Evolutionary conservation across 2,888 invertebrate species (phyloP), one percentile per base, ranked within the genome.

Genomic region (Tyria jacobaeae): DNA sequence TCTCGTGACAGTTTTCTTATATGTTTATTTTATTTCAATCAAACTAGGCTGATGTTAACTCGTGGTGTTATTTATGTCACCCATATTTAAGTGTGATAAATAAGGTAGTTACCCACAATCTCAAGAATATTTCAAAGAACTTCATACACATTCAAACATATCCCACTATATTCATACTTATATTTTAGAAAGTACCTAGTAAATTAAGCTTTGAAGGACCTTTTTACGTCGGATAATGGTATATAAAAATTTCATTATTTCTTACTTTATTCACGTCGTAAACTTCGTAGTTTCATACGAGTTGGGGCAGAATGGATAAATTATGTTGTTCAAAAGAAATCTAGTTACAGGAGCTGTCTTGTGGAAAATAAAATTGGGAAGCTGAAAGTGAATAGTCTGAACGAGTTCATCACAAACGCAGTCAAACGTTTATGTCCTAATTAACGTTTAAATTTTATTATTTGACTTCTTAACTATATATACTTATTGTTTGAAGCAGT

Each of bases 191-290:
- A 55, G 31, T 21, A 44, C 54, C 17, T 48, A 44, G 44, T 44
- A 55, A 21, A 34, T 44, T 41, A 31, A 34, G 14, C 31, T 21
- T 44, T 44, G 44, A 31, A 44, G 44, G 44, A 37, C 21, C 55
- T 55, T 47, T 55, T 44, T 47, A 47, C 44, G 31, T 21, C 17
- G 3, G 15, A 25, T 25, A 39, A 53, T 39, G n/a, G 53, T 5
- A 39, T 37, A 53, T 39, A 39, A 53, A 53, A n/a, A 15, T 39
- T 35, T 12, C 25, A 53, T 53, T 53, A 53, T 39, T 27, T 12
- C 10, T n/a, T 27, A 53, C 25, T 53, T 53, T 53, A 53, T 53
- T n/a, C 39, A 53, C 3, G n/a, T 53, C 53, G 25, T 53, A 53
- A 24, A 15, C 21, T 7, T 0, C 14, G 35, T 51, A 35, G 24